Evolutionary conservation across 2,797 vertebrate genomes (phyloP).

Genomic region (Protosalanx chinensis): DNA sequence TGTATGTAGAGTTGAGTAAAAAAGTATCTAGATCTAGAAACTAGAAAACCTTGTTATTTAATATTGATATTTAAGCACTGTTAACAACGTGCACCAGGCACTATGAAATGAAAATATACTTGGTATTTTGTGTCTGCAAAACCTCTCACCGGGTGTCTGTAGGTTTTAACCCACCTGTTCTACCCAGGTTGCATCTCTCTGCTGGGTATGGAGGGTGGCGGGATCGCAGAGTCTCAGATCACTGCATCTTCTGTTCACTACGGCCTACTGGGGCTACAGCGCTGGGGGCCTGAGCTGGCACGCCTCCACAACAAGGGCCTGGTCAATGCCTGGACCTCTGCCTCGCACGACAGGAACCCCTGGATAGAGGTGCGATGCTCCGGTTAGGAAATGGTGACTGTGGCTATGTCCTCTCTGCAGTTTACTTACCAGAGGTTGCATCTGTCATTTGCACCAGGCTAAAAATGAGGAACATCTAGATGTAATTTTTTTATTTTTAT

Average conservation of each 20-base stretch:
- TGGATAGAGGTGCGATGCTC: slow-evolving; percentile 85
- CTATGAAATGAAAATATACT: not conserved
- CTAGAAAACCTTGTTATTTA: no score
- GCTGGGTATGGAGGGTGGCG: slow-evolving; percentile 89
- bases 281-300: slow-evolving; percentile 88
- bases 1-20: no score
- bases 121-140: no score
- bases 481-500: no score
- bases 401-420: not conserved
- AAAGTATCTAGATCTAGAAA: no score
- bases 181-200: slow-evolving; percentile 51
- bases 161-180: not conserved
- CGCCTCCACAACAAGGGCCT: slow-evolving; percentile 88
- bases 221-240: slow-evolving; percentile 86
- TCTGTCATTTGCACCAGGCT: no score
- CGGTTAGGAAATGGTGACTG: not conserved
- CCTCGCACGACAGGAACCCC: slow-evolving; percentile 84
- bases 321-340: slow-evolving; percentile 95
- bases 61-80: no score
- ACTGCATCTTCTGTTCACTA: slow-evolving; percentile 84
- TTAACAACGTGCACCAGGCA: no score
- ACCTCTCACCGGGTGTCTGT: not conserved
- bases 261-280: slow-evolving; percentile 87
- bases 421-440: no score
- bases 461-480: no score